Evolutionary conservation across 2,797 vertebrate genomes (phyloP), one percentile per base, ranked within the genome.

Genomic region (Ciconia nigra): DNA sequence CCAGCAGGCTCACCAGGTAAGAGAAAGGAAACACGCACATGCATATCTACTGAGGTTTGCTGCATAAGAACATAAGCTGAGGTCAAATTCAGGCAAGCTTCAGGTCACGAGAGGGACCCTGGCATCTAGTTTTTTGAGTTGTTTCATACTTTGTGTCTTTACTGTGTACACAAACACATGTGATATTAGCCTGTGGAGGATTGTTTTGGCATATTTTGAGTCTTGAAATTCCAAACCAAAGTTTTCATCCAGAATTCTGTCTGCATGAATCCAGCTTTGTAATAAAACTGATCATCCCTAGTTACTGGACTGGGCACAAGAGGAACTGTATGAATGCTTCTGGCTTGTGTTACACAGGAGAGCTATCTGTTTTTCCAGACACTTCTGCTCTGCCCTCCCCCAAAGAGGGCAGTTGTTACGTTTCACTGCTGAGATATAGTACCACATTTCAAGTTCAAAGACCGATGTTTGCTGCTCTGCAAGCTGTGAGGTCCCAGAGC

Each of bases 1-100:
- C 63, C 99, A 99, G 97, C 99, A 99, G 97, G 99, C 99, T 37
- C 99, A 99, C 93, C 99, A 99, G 99, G 99, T 99, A 93, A 35
- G 94, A 66, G 51, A 73, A 46, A 51, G 37, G 24, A 91, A 15
- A 13, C 0, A 46, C 0, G 5, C 41, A 57, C 37, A 4, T 5
- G 5, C 8, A 2, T 31, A 26, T 57, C 59, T 82, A 3, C 63
- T 71, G 31, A 65, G 37, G 39, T 80, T 90, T 82, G 46, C 54
- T 90, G 18, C 65, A 0, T 49, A 67, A 72, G 21, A 58, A 29
- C 26, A 16, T 51, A 70, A 4, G 25, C 29, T 87, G 73, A 73
- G 47, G 41, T 65, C n/a, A 86, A 62, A 54, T 55, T n/a, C 31
- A 79, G 61, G 29, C 46, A 79, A 61, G 44, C 19, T 82, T 25